Evolutionary conservation across 2,113 vertebrate genomes (phyloP).

Genomic region (Oxyruncus cristatus): DNA sequence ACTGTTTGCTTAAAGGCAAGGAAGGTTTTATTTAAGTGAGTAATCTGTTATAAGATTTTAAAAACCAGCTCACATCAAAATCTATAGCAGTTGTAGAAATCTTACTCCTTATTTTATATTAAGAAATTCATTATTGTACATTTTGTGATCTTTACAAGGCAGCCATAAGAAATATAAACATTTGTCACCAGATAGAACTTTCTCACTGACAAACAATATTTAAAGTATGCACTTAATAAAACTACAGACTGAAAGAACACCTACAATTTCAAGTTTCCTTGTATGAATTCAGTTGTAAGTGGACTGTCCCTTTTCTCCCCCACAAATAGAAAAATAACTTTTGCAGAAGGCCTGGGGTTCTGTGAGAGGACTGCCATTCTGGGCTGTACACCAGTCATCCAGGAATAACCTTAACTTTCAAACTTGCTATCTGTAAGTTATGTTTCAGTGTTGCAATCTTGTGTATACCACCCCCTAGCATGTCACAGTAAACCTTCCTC

Average conservation of each 20-base stretch:
- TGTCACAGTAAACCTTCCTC: background rate
- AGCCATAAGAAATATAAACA: slow-evolving; percentile 71
- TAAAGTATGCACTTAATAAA: slow-evolving; percentile 54
- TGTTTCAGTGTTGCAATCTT: background rate
- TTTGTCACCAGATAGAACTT: slow-evolving; percentile 60
- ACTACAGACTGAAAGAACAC: slow-evolving; percentile 55
- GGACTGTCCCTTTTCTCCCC: background rate
- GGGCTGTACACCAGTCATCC: background rate
- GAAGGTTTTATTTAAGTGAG: slow-evolving; percentile 73
- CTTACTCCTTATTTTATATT: slow-evolving; percentile 53
- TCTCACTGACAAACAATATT: slow-evolving; percentile 56
- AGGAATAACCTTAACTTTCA: background rate
- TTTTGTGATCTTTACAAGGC: slow-evolving; percentile 71
- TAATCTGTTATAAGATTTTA: slow-evolving; percentile 63
- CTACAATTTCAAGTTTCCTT: slow-evolving; percentile 37
- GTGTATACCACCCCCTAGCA: background rate
- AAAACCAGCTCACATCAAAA: slow-evolving; percentile 81
- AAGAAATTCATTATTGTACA: slow-evolving; percentile 72
- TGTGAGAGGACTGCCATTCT: background rate
- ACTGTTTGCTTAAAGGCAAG: slow-evolving; percentile 66
- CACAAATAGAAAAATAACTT: slow-evolving; percentile 45
- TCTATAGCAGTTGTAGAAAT: slow-evolving; percentile 74
- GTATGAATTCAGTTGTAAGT: slow-evolving; percentile 1
- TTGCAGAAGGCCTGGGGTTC: slow-evolving; percentile 7
- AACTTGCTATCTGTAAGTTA: background rate